Evolutionary conservation across 2,888 invertebrate species (phyloP).

Genomic region (Baccha elongata): DNA sequence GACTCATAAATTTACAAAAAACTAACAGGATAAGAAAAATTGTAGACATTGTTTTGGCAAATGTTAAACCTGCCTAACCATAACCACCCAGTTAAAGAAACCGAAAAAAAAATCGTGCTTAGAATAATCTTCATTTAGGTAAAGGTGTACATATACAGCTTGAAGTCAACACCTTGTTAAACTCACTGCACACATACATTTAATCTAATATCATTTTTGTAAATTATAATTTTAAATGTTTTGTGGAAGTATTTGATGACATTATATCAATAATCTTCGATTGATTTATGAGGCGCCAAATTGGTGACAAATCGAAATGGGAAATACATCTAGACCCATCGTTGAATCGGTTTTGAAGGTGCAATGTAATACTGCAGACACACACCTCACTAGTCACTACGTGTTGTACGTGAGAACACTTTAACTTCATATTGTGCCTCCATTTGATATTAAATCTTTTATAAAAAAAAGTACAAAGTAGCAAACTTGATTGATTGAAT

Average conservation of each 20-base stretch:
- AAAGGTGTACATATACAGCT: background rate
- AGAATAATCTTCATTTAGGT: background rate
- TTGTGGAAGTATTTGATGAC: constrained; percentile 23
- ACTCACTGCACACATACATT: background rate
- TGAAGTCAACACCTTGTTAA: background rate
- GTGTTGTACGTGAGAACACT: constrained; percentile 60
- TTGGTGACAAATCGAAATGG: constrained; percentile 54
- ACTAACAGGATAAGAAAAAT: constrained; percentile 15
- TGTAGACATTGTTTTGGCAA: constrained; percentile 8
- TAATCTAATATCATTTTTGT: constrained; percentile 13
- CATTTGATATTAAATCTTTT: constrained; percentile 37
- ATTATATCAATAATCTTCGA: constrained; percentile 10
- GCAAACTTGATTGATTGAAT: constrained; percentile 42
- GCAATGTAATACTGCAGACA: constrained; percentile 24
- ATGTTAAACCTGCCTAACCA: background rate
- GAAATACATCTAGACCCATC: constrained; percentile 25
- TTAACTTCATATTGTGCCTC: constrained; percentile 36
- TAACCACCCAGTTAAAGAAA: background rate
- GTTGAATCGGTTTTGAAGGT: background rate
- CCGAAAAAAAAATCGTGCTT: background rate
- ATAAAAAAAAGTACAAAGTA: constrained; percentile 21
- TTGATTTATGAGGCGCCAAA: constrained; percentile 65
- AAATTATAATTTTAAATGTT: constrained; percentile 33
- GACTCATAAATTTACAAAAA: constrained; percentile 11
- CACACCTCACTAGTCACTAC: constrained; percentile 11